Conservation (phyloP, 2,888 invertebrate genomes). For the Torymus auratus region DNA sequence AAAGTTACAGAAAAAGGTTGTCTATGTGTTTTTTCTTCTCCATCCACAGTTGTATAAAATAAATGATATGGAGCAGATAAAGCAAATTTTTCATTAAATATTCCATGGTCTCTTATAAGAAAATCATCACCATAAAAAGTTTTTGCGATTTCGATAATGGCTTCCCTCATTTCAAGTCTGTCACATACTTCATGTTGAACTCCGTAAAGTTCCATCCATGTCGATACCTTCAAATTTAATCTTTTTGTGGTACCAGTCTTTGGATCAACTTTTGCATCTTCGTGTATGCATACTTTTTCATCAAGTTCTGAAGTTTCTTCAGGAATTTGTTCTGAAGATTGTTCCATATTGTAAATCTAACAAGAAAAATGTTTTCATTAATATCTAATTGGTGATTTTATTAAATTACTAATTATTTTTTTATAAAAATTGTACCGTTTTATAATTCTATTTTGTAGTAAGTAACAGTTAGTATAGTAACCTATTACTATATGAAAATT, state of each 20-base stretch:
- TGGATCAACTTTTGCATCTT: background rate
- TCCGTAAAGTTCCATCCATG: conserved; percentile 53
- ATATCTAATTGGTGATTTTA: too few relatives aligned
- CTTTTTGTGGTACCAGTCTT: conserved; percentile 3
- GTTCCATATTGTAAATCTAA: conserved; percentile 18
- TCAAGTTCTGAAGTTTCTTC: background rate
- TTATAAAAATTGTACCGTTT: too few relatives aligned
- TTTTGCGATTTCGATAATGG: conserved; percentile 62
- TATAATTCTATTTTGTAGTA: too few relatives aligned
- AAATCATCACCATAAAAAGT: conserved; percentile 75
- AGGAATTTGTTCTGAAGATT: background rate
- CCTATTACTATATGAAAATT: too few relatives aligned
- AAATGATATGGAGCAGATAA: conserved; percentile 84
- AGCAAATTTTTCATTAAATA: conserved; percentile 83
- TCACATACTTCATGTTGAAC: conserved; percentile 41
- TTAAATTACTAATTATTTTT: too few relatives aligned
- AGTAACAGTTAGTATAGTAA: too few relatives aligned
- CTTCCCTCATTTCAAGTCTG: conserved; percentile 62
- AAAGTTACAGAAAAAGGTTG: conserved; percentile 85
- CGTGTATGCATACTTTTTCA: conserved; percentile 10
- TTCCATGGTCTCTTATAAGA: conserved; percentile 80
- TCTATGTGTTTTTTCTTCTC: conserved; percentile 80
- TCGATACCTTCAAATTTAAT: conserved; percentile 24
- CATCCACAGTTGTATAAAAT: conserved; percentile 86
- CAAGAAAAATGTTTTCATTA: too few relatives aligned